These are phyloP conservation scores for Coregonus sp. DNA, from an alignment of 2,797 vertebrate species.

Conservation along the genomic window DNA sequence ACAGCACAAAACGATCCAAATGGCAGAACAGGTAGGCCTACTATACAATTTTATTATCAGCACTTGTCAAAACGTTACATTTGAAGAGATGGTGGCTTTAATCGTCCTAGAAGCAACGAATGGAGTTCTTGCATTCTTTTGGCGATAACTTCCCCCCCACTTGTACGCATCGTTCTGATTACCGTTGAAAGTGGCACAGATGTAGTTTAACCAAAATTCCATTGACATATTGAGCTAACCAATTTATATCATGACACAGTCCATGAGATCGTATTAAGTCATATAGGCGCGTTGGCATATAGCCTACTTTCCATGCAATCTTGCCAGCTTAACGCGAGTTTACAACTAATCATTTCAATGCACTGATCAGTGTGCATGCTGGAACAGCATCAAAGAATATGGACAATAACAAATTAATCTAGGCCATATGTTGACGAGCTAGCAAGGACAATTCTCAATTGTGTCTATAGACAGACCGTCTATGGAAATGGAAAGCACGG, in stretches of 20 bases:
- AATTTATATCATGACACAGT: neutral
- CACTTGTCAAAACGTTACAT: neutral
- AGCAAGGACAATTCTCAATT: slow-evolving; percentile 3
- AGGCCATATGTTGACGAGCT: slow-evolving; percentile 24
- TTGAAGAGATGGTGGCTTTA: neutral
- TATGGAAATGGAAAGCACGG: slow-evolving; percentile 44
- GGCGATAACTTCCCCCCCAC: neutral
- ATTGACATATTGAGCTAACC: neutral
- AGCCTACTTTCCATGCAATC: no score
- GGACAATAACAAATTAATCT: slow-evolving; percentile 26
- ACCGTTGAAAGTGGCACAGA: neutral
- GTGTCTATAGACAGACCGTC: slow-evolving; percentile 3
- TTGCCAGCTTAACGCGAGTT: no score
- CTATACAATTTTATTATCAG: neutral
- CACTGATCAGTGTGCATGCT: neutral
- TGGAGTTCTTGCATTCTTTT: neutral
- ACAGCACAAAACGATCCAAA: slow-evolving; percentile 46
- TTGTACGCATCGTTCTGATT: neutral
- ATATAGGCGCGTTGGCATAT: no score
- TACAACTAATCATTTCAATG: neutral
- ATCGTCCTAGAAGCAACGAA: neutral
- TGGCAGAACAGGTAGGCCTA: slow-evolving; percentile 68
- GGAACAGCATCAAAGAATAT: slow-evolving; percentile 8
- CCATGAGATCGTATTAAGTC: no score
- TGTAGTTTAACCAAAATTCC: neutral